A percentile compares a stretch with the other conserved stretches of the same genome.
Evolutionary conservation across 1,140 invertebrate genomes (phyloP).

Genomic region (Penaeus chinensis): DNA sequence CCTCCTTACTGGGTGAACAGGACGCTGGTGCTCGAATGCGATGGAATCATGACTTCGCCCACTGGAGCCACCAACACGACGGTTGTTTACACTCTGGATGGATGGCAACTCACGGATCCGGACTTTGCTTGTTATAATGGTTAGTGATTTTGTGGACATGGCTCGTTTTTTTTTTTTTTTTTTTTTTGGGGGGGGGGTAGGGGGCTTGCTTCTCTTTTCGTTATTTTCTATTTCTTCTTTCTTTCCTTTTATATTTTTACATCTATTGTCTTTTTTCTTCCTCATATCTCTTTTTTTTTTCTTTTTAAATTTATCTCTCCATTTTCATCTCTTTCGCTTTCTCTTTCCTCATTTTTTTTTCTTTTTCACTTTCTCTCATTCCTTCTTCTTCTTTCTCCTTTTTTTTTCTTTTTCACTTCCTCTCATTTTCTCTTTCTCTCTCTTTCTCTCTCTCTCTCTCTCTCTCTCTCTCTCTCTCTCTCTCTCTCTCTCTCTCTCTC

Average conservation of each 20-base stretch:
- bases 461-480: conserved; percentile 4
- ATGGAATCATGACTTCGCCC: no score
- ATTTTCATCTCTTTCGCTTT: not conserved
- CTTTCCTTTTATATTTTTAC: not conserved
- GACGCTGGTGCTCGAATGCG: no score
- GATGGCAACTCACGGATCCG: no score
- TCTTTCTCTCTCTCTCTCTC: conserved; percentile 12
- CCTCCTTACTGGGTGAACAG: no score
- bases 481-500: not conserved
- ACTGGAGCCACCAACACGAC: no score
- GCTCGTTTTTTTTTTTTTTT: not conserved
- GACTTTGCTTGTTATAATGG: no score
- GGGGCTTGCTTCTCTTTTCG: no score
- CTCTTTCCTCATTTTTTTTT: not conserved
- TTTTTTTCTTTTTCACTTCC: not conserved
- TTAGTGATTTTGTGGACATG: no score
- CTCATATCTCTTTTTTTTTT: not conserved
- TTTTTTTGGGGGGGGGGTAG: not conserved
- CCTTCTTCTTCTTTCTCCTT: not conserved
- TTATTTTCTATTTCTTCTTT: not conserved
- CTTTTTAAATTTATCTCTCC: not conserved
- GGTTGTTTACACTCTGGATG: no score
- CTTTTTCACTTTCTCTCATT: not conserved
- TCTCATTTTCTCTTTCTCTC: not conserved
- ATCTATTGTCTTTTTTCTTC: no score